Percentiles rank a stretch among this genome's conserved stretches.
Conservation (phyloP, 2,888 invertebrate genomes). For the Agrochola litura region DNA sequence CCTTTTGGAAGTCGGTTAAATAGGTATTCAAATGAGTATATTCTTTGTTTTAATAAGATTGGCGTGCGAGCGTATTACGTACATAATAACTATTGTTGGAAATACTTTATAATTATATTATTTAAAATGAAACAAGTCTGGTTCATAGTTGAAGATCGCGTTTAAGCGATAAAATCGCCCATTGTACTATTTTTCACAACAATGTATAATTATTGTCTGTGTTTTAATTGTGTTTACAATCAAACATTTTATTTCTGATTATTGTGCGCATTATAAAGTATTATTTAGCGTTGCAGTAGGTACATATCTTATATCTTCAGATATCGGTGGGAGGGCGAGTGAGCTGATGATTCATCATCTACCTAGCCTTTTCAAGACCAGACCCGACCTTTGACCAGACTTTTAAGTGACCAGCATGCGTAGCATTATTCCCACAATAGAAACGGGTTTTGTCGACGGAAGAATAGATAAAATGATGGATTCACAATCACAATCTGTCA, state of each 20-base stretch:
- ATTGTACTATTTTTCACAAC: slow-evolving; percentile 29
- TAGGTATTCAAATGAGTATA: slow-evolving; percentile 11
- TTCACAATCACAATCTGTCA: too few species aligned
- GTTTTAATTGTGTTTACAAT: slow-evolving; percentile 10
- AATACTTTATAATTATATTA: slow-evolving; percentile 2
- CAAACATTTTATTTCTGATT: neutral
- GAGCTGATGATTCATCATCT: neutral
- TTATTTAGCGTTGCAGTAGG: neutral
- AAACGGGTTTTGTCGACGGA: too few species aligned
- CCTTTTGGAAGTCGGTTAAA: too few species aligned
- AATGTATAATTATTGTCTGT: slow-evolving; percentile 11
- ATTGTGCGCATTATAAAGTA: neutral
- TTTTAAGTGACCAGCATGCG: too few species aligned
- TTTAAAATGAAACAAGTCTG: neutral
- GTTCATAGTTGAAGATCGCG: neutral
- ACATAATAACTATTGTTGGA: slow-evolving; percentile 17
- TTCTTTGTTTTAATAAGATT: slow-evolving; percentile 27
- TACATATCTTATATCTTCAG: neutral
- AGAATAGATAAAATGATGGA: too few species aligned
- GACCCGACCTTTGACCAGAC: too few species aligned
- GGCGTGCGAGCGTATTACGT: slow-evolving; percentile 15
- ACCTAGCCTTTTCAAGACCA: neutral
- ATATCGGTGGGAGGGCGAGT: neutral
- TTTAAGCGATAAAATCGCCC: slow-evolving; percentile 6
- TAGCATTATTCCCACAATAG: too few species aligned